A percentile compares a stretch with the other conserved stretches of the same genome.
Evolutionary conservation across 2,797 vertebrate species (phyloP).

Genomic region (Parotocinclus haroldoi): DNA sequence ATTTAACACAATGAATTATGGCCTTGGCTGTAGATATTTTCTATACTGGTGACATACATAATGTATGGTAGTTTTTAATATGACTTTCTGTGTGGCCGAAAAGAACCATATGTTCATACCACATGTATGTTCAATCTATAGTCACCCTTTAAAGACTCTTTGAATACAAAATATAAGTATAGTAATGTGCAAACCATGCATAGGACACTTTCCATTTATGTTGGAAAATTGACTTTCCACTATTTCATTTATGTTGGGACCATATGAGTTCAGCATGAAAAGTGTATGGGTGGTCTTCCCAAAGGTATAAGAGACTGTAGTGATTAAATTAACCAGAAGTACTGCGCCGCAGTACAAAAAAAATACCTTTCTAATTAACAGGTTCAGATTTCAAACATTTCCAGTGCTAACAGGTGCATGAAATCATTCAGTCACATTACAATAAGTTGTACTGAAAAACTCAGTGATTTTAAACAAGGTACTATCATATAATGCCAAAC

Average conservation of each 20-base stretch:
- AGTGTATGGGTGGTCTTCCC: constrained; percentile 32
- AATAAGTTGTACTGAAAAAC: too few species aligned
- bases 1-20: too few species aligned
- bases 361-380: background rate
- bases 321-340: constrained; percentile 13
- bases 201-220: too few species aligned
- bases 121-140: constrained; percentile 6
- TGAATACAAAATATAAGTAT: constrained; percentile 14
- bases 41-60: background rate
- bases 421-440: too few species aligned
- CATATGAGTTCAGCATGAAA: constrained; percentile 17
- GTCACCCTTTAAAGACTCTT: constrained; percentile 15
- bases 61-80: background rate
- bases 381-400: background rate
- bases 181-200: constrained; percentile 19
- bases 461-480: too few species aligned
- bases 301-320: constrained; percentile 7
- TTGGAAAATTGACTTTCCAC: background rate
- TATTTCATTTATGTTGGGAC: constrained; percentile 15
- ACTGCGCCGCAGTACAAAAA: constrained; percentile 14
- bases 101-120: constrained; percentile 22
- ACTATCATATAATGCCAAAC: too few species aligned
- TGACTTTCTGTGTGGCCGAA: background rate
- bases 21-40: background rate
- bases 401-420: too few species aligned